Percentiles rank a stretch among this genome's conserved stretches.
Conservation (phyloP, 2,113 vertebrate genomes). For the Cinclus mexicanus region DNA sequence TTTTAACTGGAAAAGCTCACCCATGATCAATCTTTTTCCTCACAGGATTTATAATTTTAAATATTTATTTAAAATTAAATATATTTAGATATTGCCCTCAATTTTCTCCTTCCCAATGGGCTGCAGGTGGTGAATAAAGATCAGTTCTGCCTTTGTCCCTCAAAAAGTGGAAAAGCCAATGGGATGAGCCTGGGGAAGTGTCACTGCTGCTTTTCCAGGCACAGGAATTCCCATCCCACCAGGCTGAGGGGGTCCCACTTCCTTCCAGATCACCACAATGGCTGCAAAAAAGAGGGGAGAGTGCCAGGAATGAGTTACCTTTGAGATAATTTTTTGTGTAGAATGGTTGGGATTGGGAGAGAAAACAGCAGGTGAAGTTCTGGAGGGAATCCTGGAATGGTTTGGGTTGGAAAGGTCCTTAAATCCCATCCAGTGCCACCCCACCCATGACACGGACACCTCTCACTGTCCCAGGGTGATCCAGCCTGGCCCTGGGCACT, state of each 20-base stretch:
- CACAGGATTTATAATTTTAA: not conserved
- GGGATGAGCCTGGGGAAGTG: fast-evolving
- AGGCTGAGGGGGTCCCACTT: not conserved
- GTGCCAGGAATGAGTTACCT: not conserved
- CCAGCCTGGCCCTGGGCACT: no score
- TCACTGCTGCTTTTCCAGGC: not conserved
- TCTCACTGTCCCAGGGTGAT: no score
- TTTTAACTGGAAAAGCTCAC: not conserved
- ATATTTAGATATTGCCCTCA: not conserved
- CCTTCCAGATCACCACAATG: fast-evolving
- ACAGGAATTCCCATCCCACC: not conserved
- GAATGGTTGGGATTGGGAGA: not conserved
- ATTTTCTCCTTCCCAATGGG: not conserved
- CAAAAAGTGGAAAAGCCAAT: not conserved
- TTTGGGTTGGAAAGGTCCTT: no score
- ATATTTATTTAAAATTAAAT: not conserved
- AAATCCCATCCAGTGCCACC: no score
- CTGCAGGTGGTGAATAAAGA: not conserved
- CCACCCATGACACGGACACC: no score
- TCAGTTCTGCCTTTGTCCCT: not conserved
- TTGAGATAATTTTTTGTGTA: fast-evolving
- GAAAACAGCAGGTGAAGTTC: not conserved
- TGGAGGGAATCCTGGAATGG: not conserved
- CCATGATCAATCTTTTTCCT: not conserved
- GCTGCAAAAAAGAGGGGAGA: not conserved